Conservation (phyloP, 2,888 invertebrate species). For the Drosophila falleni region DNA sequence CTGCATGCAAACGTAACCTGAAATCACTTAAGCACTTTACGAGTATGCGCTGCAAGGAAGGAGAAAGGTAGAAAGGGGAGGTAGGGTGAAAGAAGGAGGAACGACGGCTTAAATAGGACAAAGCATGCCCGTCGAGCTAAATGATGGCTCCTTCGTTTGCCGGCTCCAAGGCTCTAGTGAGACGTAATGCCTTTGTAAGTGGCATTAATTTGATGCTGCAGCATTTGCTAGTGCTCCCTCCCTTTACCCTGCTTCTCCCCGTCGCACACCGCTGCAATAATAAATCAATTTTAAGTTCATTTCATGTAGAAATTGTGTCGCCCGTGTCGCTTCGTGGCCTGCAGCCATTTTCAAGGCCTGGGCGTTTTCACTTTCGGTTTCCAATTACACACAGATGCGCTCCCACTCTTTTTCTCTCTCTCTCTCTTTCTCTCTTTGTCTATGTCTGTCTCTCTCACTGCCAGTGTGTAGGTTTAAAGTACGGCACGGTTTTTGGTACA, state of each 20-base stretch:
- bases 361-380: constrained; percentile 81
- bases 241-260: neutral
- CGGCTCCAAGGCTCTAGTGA: constrained; percentile 42
- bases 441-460: constrained; percentile 7
- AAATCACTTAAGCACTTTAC: constrained; percentile 67
- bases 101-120: constrained; percentile 16
- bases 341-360: constrained; percentile 70
- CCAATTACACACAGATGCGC: constrained; percentile 63
- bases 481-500: constrained; percentile 51
- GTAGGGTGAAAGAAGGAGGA: neutral
- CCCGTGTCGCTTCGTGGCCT: constrained; percentile 29
- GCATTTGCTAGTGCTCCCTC: constrained; percentile 11
- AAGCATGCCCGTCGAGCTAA: constrained; percentile 20
- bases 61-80: neutral
- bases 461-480: constrained; percentile 30
- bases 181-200: constrained; percentile 63
- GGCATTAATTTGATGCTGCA: constrained; percentile 65
- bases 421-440: constrained; percentile 3
- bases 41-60: constrained; percentile 32
- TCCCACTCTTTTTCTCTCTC: constrained; percentile 1
- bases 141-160: constrained; percentile 30
- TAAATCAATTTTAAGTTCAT: constrained; percentile 72
- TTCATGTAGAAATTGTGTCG: constrained; percentile 58
- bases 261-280: constrained; percentile 52
- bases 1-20: constrained; percentile 52